phyloP scores from a whole-genome alignment of 2,797 vertebrate species.

The Chaunax sp. region DNA sequence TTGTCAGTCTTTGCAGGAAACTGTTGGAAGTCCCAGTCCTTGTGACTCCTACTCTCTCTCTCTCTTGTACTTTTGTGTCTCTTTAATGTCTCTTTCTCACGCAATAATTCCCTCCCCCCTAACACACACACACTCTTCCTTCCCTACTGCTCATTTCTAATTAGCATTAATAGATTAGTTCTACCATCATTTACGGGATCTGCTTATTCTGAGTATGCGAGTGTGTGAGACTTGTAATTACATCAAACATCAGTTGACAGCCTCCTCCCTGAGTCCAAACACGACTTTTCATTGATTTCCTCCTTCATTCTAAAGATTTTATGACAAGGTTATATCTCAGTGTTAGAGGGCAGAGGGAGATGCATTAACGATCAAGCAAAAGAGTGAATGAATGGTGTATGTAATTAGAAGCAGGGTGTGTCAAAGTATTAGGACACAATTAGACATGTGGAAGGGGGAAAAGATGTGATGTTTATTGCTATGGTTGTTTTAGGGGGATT shows the following conservation, averaged over 20 bases:
- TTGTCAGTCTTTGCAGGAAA: conserved; percentile 25
- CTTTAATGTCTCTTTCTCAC: conserved; percentile 29
- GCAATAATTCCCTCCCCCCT: not conserved
- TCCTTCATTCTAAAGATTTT: conserved; percentile 51
- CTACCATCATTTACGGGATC: conserved; percentile 48
- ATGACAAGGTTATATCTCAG: conserved; percentile 50
- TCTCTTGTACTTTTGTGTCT: conserved; percentile 21
- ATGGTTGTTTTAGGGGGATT: not conserved
- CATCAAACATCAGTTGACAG: conserved; percentile 49
- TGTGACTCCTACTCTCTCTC: conserved; percentile 24
- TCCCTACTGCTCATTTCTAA: conserved; percentile 54
- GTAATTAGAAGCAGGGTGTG: conserved; percentile 32
- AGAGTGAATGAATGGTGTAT: conserved; percentile 11
- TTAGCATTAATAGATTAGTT: conserved; percentile 58
- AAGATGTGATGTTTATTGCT: not conserved
- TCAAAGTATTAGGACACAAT: conserved; percentile 15
- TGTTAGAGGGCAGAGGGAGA: conserved; percentile 20
- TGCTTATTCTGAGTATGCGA: conserved; percentile 15
- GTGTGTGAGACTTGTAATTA: conserved; percentile 31
- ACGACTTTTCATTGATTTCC: conserved; percentile 53
- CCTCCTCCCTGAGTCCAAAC: conserved; percentile 40
- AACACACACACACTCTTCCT: conserved; percentile 12
- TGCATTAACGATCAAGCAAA: conserved; percentile 26
- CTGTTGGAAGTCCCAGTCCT: conserved; percentile 13
- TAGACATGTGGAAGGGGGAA: not conserved